Conservation (phyloP, 2,888 invertebrate species). For the Elmis aenea region DNA sequence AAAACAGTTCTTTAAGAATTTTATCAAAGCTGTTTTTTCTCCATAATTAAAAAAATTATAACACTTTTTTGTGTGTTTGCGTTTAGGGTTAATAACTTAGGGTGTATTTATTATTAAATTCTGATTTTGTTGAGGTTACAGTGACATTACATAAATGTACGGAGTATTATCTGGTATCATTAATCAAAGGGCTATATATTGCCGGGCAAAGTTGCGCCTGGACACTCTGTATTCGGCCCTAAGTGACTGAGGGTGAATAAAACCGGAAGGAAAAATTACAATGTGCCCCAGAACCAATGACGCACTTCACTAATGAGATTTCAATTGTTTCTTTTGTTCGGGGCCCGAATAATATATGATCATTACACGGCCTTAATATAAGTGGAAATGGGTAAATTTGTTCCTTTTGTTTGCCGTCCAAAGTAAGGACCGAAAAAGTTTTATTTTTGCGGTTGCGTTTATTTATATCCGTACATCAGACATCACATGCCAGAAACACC, state of each 20-base stretch:
- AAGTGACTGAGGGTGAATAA: conserved; percentile 13
- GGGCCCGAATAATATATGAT: conserved; percentile 20
- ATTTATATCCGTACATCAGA: conserved; percentile 26
- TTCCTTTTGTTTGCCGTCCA: conserved; percentile 15
- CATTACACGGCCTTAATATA: conserved; percentile 16
- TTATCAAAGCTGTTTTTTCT: no score
- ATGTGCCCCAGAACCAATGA: conserved; percentile 19
- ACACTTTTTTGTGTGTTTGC: no score
- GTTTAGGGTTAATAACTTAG: no score
- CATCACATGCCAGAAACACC: conserved; percentile 24
- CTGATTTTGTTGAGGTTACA: no score
- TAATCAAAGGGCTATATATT: no score
- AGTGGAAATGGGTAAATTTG: conserved; percentile 17
- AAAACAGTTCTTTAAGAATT: no score
- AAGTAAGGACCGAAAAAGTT: conserved; percentile 4
- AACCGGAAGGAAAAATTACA: conserved; percentile 24
- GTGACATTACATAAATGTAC: no score
- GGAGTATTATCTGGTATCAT: no score
- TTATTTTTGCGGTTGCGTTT: conserved; percentile 11
- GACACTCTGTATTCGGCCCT: no score
- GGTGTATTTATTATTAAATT: no score
- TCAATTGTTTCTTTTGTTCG: conserved; percentile 27
- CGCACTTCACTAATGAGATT: conserved; percentile 27
- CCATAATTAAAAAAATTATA: no score
- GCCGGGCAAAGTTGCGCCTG: no score